Evolutionary conservation across 2,797 vertebrate species (phyloP), one percentile per base, ranked within the genome.

Genomic region (Neosalanx taihuensis): DNA sequence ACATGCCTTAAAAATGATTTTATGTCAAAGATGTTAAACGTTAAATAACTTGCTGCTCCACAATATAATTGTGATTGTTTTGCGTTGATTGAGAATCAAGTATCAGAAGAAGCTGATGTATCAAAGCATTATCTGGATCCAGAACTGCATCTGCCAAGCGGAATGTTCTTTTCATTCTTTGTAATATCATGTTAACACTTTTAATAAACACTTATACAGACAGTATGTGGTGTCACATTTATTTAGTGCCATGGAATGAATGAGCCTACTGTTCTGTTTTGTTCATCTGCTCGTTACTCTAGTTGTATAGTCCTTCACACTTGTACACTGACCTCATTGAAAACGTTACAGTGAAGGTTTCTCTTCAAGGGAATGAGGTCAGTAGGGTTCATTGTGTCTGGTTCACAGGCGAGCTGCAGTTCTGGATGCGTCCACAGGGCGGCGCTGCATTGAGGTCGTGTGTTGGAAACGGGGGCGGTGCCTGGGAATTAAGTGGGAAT

Each of bases 401-500:
- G 6, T n/a, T 56, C 51, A n/a, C 51, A 18, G 18, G 15, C 51
- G n/a, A 17, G 4, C 4, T 56, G 51, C 18, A 3, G 1, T 5
- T 7, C 5, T 12, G 49, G 62, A 72, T 33, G 20, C 51, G n/a
- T 68, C 87, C 85, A 17, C 81, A 15, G 18, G 66, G 81, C 18
- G 84, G 85, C 82, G 89, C 81, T 74, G 70, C 85, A 71, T 62
- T 74, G 37, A 15, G 30, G 18, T 60, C 57, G 51, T 46, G 30
- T 73, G 17, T 74, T 72, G 35, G 69, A 76, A 85, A 60, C 23
- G 51, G 82, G 70, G 61, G 81, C 87, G 88, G 88, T 83, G 89
- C 85, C 65, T 60, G 67, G 84, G 87, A 84, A 83, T 89, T 86
- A 79, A 84, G 83, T 87, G 86, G 84, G 89, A 90, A 88, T 82